Base-by-base conservation (phyloP, 2,797 vertebrate genomes). In the Enteromius treurensis region DNA sequence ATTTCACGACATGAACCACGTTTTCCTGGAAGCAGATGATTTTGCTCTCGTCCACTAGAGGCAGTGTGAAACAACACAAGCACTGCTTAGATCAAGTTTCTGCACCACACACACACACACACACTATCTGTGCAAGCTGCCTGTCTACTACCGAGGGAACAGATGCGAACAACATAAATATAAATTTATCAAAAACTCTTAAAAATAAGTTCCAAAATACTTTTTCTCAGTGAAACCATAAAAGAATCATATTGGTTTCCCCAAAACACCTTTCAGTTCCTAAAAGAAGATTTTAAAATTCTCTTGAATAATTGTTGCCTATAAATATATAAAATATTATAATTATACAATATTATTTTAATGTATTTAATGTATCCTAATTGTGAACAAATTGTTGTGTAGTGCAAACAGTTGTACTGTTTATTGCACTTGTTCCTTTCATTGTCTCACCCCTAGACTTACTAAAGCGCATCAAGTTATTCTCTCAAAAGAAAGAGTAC, bases 111-210 rank as follows among this genome's bases (percentile, higher is more conserved):
- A 69, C 51, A 32, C 34, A 69, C 51, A 34, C 37, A 70, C 55
- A 60, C 19, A 47, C 29, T 58, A 29, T 86, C 73, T 79, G 64
- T 64, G 8, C 37, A 55, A 49, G 14, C 51, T 77, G 21, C n/a
- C 51, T 71, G 58, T 76, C 32, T 78, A 81, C 86, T 58, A 67
- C 84, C 83, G 87, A 60, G 83, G 90, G 86, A 91, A 91, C 89
- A 87, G 83, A 80, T 40, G 77, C 70, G 88, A 87, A 79, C 77
- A 74, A 81, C 81, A 93, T 87, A 90, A 92, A 92, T 90, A 90
- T 90, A 91, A 86, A 58, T 62, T 83, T 85, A 79, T 70, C 69
- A 84, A 45, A 19, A 32, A 34, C 29, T 64, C 29, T 29, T 6
- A 29, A 29, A 26, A 26, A 60, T 29, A 15, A 8, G 60, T 8